phyloP scores from a whole-genome alignment of 1,140 invertebrate species.

The Popillia japonica region DNA sequence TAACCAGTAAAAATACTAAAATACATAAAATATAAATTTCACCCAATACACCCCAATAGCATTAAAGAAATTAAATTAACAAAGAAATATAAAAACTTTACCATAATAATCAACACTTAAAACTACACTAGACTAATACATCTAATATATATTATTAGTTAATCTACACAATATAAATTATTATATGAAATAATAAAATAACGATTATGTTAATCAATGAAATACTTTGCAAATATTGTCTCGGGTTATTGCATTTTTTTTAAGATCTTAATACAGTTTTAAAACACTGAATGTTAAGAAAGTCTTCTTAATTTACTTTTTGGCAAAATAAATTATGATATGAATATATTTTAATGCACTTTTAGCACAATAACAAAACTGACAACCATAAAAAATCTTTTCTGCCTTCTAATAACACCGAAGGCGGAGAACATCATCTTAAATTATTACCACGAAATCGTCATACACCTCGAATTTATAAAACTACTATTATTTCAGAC shows the following conservation, averaged over 20 bases:
- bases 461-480: conserved; percentile 1
- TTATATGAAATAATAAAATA: conserved; percentile 20
- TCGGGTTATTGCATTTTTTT: no score
- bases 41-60: conserved; percentile 46
- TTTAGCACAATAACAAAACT: background rate
- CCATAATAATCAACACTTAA: conserved; percentile 50
- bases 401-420: no score
- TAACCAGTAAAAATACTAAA: conserved; percentile 45
- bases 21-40: conserved; percentile 44
- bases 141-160: conserved; percentile 16
- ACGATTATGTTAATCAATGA: background rate
- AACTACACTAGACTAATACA: conserved; percentile 46
- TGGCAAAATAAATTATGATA: no score
- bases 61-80: conserved; percentile 46
- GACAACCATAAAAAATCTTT: background rate
- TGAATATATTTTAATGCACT: no score
- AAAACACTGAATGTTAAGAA: no score
- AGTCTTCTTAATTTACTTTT: no score
- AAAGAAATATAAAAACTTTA: conserved; percentile 42
- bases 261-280: no score
- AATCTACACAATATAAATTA: conserved; percentile 14
- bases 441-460: background rate
- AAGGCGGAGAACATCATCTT: no score
- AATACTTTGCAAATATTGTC: background rate
- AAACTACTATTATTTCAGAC: background rate